phyloP scores from a whole-genome alignment of 2,797 vertebrate species.

The Falco naumanni region DNA sequence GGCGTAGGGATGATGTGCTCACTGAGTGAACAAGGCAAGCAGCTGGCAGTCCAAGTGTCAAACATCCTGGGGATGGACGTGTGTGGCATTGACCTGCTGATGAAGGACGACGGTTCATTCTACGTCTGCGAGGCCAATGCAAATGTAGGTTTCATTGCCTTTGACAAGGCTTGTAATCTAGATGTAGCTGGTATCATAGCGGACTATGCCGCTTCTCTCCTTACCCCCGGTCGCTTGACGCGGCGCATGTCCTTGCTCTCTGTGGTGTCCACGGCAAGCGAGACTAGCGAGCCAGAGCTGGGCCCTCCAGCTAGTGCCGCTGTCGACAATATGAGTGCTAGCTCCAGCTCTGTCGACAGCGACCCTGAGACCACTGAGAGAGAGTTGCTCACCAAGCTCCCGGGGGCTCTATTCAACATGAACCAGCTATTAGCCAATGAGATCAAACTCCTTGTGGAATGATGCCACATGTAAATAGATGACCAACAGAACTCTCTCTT shows the following conservation, averaged over 20 bases:
- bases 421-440: constrained; percentile 86
- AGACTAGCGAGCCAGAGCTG: constrained; percentile 86
- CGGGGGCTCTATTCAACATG: constrained; percentile 85
- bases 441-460: constrained; percentile 84
- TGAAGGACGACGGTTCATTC: constrained; percentile 84
- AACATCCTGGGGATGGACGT: constrained; percentile 85
- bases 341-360: constrained; percentile 86
- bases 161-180: constrained; percentile 86
- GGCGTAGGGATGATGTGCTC: constrained; percentile 85
- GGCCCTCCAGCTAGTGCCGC: constrained; percentile 80
- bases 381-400: constrained; percentile 84
- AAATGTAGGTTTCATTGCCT: constrained; percentile 87
- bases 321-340: constrained; percentile 86
- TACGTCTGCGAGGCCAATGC: constrained; percentile 85
- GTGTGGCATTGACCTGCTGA: constrained; percentile 83
- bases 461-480: constrained; percentile 76
- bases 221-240: constrained; percentile 84
- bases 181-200: constrained; percentile 84
- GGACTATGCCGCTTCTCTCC: constrained; percentile 83
- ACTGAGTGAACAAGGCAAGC: constrained; percentile 83
- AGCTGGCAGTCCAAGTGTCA: constrained; percentile 83
- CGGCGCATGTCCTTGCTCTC: constrained; percentile 85
- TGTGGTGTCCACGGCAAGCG: constrained; percentile 85
- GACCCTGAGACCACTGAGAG: constrained; percentile 87
- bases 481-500: constrained; percentile 74